phyloP scores from a whole-genome alignment of 2,888 invertebrate species.

The Anagyrus pseudococci region DNA sequence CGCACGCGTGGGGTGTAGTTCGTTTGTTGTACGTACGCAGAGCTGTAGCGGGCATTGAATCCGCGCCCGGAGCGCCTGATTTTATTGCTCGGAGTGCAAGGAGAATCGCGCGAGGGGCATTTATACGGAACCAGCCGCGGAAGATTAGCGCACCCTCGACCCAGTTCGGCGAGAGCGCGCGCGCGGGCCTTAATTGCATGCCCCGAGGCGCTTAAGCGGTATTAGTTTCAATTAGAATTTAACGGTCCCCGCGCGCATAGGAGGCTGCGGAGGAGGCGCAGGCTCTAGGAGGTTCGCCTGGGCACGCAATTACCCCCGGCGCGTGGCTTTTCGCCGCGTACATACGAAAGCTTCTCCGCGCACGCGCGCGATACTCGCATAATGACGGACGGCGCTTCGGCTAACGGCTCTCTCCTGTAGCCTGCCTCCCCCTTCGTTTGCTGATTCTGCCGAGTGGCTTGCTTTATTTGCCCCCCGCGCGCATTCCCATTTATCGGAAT shows the following conservation, averaged over 20 bases:
- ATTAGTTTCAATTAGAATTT: constrained; percentile 36
- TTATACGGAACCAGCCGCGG: too few relatives aligned
- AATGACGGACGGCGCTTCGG: constrained; percentile 21
- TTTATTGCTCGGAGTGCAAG: too few relatives aligned
- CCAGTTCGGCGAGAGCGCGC: background rate
- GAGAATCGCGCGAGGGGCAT: too few relatives aligned
- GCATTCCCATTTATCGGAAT: too few relatives aligned
- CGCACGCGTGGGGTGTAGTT: too few relatives aligned
- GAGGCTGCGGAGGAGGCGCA: too few relatives aligned
- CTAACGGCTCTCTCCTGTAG: constrained; percentile 25
- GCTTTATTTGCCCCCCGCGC: constrained; percentile 15
- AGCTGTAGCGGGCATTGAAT: too few relatives aligned
- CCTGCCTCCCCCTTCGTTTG: too few relatives aligned
- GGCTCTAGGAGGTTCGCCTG: too few relatives aligned
- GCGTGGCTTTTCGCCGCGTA: constrained; percentile 32
- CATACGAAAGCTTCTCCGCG: too few relatives aligned
- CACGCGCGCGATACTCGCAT: constrained; percentile 1
- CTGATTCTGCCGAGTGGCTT: constrained; percentile 7
- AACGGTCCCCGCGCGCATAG: constrained; percentile 22
- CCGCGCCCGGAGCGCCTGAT: too few relatives aligned
- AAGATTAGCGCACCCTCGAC: background rate
- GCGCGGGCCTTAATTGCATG: constrained; percentile 16
- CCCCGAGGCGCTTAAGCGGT: constrained; percentile 20
- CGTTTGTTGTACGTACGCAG: too few relatives aligned
- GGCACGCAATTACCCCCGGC: constrained; percentile 32